phyloP scores from a whole-genome alignment of 1,140 invertebrate genomes.

The Luehdorfia chinensis region DNA sequence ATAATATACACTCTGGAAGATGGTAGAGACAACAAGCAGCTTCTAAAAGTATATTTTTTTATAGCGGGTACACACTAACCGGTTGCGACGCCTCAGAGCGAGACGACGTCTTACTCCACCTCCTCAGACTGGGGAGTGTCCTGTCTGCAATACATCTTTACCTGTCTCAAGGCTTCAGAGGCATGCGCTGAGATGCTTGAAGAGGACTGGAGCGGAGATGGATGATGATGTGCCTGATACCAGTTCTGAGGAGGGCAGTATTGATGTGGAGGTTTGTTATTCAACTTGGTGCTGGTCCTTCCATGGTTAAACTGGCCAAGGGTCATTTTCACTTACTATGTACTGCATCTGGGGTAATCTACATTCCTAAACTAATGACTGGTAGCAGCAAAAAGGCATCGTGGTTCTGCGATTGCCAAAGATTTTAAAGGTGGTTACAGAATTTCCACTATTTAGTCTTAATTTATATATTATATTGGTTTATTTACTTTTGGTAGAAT shows the following conservation, averaged over 20 bases:
- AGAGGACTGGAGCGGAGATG: conserved; percentile 50
- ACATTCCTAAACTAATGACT: too few species aligned
- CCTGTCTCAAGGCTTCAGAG: conserved; percentile 48
- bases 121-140: conserved; percentile 48
- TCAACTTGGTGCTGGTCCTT: too few species aligned
- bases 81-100: conserved; percentile 45
- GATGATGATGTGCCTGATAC: conserved; percentile 56
- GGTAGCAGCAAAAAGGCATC: too few species aligned
- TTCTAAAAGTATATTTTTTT: conserved; percentile 14
- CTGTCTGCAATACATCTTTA: conserved; percentile 47
- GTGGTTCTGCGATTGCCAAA: too few species aligned
- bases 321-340: too few species aligned
- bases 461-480: too few species aligned
- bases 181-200: conserved; percentile 57
- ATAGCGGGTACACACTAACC: conserved; percentile 55
- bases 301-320: too few species aligned
- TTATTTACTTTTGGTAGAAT: too few species aligned
- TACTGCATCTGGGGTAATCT: too few species aligned
- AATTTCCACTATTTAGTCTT: too few species aligned
- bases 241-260: conserved; percentile 63
- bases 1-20: background rate
- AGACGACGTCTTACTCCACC: conserved; percentile 40
- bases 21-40: too few species aligned
- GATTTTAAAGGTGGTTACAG: too few species aligned
- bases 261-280: conserved; percentile 64